Conservation (phyloP, 2,113 vertebrate genomes). For the Balaeniceps rex region DNA sequence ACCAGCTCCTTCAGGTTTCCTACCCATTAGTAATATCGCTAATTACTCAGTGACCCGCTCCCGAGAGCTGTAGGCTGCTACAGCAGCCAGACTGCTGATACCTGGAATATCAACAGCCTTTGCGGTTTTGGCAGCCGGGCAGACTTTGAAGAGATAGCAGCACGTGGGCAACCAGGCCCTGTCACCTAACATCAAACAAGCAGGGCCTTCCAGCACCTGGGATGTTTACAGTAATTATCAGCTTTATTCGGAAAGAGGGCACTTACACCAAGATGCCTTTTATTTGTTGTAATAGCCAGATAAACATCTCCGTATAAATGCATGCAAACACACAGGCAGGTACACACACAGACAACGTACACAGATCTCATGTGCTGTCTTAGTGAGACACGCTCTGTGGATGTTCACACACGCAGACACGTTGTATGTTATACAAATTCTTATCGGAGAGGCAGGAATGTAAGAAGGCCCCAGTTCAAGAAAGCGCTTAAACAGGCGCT, state of each 20-base stretch:
- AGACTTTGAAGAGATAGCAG: not conserved
- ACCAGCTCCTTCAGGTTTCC: not conserved
- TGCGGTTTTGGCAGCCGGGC: not conserved
- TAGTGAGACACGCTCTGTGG: fast-evolving
- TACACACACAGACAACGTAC: too few relatives aligned
- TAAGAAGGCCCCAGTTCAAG: not conserved
- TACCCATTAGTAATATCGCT: not conserved
- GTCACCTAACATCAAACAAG: not conserved
- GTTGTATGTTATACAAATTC: not conserved
- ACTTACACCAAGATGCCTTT: not conserved
- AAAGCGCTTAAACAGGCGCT: not conserved
- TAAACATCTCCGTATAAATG: not conserved
- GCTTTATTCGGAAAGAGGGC: not conserved
- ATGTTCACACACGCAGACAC: not conserved
- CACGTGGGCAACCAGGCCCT: not conserved
- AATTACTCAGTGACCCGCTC: not conserved
- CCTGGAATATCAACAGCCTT: not conserved
- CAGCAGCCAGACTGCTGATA: not conserved
- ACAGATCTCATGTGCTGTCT: not conserved
- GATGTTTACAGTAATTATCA: not conserved
- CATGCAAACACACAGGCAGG: not conserved
- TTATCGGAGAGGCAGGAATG: not conserved
- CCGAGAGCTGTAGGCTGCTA: not conserved
- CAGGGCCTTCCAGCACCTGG: not conserved
- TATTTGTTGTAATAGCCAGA: not conserved